Evolutionary conservation across 2,888 invertebrate species (phyloP), one percentile per base, ranked within the genome.

Genomic region (Thecophora atra): DNA sequence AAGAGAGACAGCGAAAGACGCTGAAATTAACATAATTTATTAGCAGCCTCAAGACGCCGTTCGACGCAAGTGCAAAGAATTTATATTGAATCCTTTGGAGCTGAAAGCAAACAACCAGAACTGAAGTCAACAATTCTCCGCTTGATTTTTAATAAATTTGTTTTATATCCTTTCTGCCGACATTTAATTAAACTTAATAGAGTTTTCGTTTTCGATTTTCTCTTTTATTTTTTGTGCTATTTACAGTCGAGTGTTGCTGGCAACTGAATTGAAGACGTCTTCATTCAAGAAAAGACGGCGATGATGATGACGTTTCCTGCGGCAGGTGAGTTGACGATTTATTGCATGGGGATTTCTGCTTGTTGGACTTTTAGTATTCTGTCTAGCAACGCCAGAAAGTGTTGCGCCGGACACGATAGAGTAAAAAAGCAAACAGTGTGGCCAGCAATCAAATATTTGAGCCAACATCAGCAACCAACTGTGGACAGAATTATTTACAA

Each of bases 11-110:
- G 56, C 8, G 52, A 52, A 13, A 30, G 47, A 19, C 28, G 4
- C 26, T 6, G 76, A 79, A 82, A 82, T 81, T 82, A 82, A 78
- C 81, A 81, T 81, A 81, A 81, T 80, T 80, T 79, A 73, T 80
- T 79, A 81, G 80, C 79, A 51, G 63, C 70, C 26, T 60, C 19
- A 47, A 70, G 62, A 51, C 8, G 60, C 37, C 11, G 37, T 11
- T 37, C 28, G 51, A 19, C 19, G 37, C 19, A 58, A 60, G 26
- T 24, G 17, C 30, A 63, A 52, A 52, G 70, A 62, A 70, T 70
- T 70, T 52, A 8, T 62, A 60, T 60, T 70, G 62, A 70, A 30
- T 51, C 28, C 17, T 44, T 44, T 47, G 2, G 28, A 69, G 68
- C 17, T 67, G 66, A 52, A 26, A 21, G 63, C 37, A 63, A 52